Percentiles rank a stretch among this genome's conserved stretches.
Evolutionary conservation across 2,888 invertebrate genomes (phyloP).

Genomic region (Campoletis raptor): DNA sequence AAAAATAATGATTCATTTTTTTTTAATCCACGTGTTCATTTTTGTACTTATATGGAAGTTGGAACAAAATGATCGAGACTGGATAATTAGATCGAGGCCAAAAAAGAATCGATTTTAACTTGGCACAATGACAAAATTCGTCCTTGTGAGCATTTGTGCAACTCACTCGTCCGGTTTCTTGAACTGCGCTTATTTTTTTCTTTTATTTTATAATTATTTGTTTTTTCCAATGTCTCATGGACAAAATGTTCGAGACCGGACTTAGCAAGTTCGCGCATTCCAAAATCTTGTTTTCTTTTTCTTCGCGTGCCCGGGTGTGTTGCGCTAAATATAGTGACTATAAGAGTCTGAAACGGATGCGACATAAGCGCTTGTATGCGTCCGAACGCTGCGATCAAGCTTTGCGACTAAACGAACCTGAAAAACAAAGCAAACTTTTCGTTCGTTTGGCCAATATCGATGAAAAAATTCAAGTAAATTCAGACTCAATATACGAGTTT

Average conservation of each 20-base stretch:
- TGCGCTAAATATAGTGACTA: conserved; percentile 44
- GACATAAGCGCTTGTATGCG: not conserved
- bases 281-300: conserved; percentile 13
- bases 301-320: conserved; percentile 2
- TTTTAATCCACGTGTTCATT: not conserved
- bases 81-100: conserved; percentile 50
- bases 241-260: conserved; percentile 28
- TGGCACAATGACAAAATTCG: conserved; percentile 10
- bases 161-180: not conserved
- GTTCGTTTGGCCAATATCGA: not conserved
- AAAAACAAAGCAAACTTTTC: conserved; percentile 9
- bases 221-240: not conserved
- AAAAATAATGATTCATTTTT: not conserved
- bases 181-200: not conserved
- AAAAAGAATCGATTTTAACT: conserved; percentile 36
- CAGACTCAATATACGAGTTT: not conserved
- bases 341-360: not conserved
- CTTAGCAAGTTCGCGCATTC: conserved; percentile 8
- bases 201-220: not conserved
- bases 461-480: not conserved
- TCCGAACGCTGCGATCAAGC: conserved; percentile 10
- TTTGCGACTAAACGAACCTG: conserved; percentile 5
- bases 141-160: not conserved
- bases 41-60: not conserved
- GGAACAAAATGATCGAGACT: conserved; percentile 11